Conservation (phyloP, 2,797 vertebrate genomes). For the Threskiornis aethiopicus region DNA sequence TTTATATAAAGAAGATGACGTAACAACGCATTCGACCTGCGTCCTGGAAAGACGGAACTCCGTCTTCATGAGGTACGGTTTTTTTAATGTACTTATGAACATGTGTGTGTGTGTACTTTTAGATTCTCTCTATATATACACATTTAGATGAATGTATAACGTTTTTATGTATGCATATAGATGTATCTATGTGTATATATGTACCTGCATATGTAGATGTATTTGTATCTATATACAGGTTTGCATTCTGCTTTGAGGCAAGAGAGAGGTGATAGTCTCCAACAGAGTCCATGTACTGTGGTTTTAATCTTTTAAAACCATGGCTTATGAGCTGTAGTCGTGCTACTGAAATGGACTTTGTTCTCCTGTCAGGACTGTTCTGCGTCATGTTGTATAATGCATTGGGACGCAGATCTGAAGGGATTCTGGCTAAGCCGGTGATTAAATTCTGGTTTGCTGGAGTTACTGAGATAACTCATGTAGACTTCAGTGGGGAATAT, state of each 20-base stretch:
- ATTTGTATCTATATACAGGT: not conserved
- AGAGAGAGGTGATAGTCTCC: not conserved
- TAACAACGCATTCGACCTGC: not conserved
- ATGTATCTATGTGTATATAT: not conserved
- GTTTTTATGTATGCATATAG: not conserved
- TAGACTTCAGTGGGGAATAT: not conserved
- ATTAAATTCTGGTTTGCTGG: not conserved
- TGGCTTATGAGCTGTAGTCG: not conserved
- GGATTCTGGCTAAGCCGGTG: not conserved
- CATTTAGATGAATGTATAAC: not conserved
- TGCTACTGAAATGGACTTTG: not conserved
- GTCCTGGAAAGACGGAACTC: not conserved
- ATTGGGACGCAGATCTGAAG: not conserved
- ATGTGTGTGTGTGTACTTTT: rapidly evolving
- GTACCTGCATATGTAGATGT: rapidly evolving
- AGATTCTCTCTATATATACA: not conserved
- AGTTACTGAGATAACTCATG: not conserved
- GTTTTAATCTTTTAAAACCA: not conserved
- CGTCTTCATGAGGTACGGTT: not conserved
- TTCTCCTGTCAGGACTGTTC: not conserved
- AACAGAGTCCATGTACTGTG: not conserved
- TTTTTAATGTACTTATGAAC: not conserved
- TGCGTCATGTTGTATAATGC: not conserved
- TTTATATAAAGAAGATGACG: not conserved
- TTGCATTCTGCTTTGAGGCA: not conserved